A percentile compares a stretch with the other conserved stretches of the same genome.
phyloP scores from a whole-genome alignment of 2,113 vertebrate genomes.

The Suricata suricatta region DNA sequence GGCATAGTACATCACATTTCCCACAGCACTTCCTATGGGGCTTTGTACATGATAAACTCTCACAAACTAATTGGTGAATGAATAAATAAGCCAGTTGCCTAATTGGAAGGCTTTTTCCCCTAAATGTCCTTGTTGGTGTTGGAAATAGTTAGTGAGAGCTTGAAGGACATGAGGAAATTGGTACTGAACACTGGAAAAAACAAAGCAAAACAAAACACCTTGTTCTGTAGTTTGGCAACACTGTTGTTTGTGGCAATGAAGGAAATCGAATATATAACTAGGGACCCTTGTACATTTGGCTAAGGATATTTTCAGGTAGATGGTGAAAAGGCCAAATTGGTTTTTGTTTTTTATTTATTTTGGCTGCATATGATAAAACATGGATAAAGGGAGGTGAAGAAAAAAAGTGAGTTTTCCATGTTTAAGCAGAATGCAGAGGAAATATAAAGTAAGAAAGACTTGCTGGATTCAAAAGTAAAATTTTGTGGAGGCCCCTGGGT shows the following conservation, averaged over 20 bases:
- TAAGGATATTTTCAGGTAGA: background rate
- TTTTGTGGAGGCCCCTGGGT: background rate
- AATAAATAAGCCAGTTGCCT: background rate
- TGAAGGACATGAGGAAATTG: background rate
- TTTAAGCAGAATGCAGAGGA: background rate
- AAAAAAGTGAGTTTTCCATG: background rate
- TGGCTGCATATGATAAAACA: background rate
- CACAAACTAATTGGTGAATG: background rate
- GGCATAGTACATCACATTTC: background rate
- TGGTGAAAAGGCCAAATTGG: background rate
- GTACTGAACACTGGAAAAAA: background rate
- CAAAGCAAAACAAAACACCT: too few species aligned
- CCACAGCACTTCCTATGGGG: background rate
- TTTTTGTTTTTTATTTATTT: background rate
- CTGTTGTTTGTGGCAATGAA: background rate
- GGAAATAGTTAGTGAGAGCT: background rate
- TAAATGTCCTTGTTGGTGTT: background rate
- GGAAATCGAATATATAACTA: background rate
- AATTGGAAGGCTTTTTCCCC: background rate
- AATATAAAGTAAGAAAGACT: background rate
- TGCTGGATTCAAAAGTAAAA: background rate
- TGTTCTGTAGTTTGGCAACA: background rate
- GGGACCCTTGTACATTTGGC: background rate
- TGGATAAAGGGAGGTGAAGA: background rate
- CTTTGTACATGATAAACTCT: background rate